Conservation (phyloP, 2,888 invertebrate genomes). For the Aphodius sticticus region DNA sequence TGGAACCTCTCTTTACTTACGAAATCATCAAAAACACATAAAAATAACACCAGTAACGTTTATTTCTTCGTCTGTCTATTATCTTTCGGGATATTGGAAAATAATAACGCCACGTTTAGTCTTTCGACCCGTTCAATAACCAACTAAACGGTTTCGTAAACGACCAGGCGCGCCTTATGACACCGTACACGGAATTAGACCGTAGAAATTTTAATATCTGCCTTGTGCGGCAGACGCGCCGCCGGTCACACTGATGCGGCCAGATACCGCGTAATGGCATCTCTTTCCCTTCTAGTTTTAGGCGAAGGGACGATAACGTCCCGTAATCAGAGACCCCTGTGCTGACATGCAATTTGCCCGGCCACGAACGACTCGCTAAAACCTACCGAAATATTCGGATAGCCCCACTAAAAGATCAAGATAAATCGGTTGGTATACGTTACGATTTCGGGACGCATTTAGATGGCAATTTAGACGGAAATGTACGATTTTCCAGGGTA, state of each 20-base stretch:
- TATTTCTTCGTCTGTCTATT: no score
- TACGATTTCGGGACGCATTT: not conserved
- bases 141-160: no score
- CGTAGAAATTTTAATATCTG: not conserved
- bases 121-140: no score
- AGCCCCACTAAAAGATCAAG: not conserved
- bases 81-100: no score
- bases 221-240: not conserved
- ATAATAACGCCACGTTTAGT: no score
- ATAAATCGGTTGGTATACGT: not conserved
- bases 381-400: not conserved
- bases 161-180: no score
- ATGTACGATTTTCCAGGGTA: not conserved
- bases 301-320: not conserved
- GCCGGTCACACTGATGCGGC: not conserved
- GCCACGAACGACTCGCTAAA: not conserved
- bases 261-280: not conserved
- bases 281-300: slow-evolving; percentile 4
- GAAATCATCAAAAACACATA: no score
- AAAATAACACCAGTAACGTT: no score
- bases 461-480: not conserved
- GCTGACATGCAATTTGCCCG: slow-evolving; percentile 4
- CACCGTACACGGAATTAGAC: not conserved
- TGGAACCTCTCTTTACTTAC: no score
- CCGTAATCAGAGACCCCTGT: not conserved